Base-by-base conservation (phyloP, 1,140 invertebrate species). In the Danaus plexippus region DNA sequence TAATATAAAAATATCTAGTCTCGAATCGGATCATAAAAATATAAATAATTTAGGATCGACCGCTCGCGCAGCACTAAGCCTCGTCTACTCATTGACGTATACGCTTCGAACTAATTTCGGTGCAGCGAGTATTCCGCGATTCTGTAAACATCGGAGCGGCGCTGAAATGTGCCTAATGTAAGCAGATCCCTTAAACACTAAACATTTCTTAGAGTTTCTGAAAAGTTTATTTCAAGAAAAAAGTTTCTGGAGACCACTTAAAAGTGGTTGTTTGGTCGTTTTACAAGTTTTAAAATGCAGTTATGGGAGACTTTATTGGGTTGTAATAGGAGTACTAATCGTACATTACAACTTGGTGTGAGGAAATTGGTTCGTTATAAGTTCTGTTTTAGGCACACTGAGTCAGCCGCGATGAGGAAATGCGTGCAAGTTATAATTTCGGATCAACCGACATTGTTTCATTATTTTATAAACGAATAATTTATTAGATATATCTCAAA, bases 361-460 rank as follows among this genome's bases (percentile, higher is more conserved):
- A 42, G 59, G 65, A 77, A 71, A 44, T 69, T 70, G 74, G 77
- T 75, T 71, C 57, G 80, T 63, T 80, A 84, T 84, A 85, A 85
- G 78, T 78, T 83, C 79, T 82, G 80, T 85, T 85, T 85, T 75
- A 72, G 82, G 79, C 71, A 73, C 79, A 65, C 69, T 84, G 81
- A 85, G 71, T 85, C 80, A 85, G 76, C 63, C 69, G 71, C 71
- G 73, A 82, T 80, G 80, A 84, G 80, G 82, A 84, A 85, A 85
- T 82, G 79, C 77, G 78, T 76, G 77, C 78, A 80, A 73, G 82
- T 84, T 85, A 82, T 85, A 83, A 80, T 85, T 85, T 84, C 69
- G 68, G 80, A 75, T 66, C 71, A 68, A 71, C 82, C 80, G 77
- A 85, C 78, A 77, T 81, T 85, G 82, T 85, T 80, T 74, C 70